These are phyloP conservation scores for Sacculina carcini DNA, from an alignment of 2,888 invertebrate genomes.

Conservation along the genomic window DNA sequence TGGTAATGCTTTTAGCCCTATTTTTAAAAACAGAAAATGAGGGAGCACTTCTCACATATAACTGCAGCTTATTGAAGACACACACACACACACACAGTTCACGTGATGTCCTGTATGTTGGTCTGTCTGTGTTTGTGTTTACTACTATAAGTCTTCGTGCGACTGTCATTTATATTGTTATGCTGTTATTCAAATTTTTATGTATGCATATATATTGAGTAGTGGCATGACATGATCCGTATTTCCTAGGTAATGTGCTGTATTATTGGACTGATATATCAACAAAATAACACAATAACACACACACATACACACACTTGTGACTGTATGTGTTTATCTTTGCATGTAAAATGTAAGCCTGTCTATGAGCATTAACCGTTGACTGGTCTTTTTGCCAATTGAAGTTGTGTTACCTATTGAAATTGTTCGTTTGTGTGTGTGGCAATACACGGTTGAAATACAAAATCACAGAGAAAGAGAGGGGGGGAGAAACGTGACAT, in stretches of 20 bases:
- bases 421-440: too few relatives aligned
- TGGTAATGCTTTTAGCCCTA: too few relatives aligned
- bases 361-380: not conserved
- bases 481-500: not conserved
- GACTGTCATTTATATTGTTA: not conserved
- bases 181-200: not conserved
- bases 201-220: not conserved
- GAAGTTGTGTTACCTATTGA: not conserved
- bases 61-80: too few relatives aligned
- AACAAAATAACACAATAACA: not conserved
- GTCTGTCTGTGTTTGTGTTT: not conserved
- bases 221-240: not conserved
- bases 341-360: not conserved
- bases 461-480: not conserved
- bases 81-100: too few relatives aligned
- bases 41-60: too few relatives aligned
- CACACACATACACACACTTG: conserved; percentile 5
- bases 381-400: too few relatives aligned
- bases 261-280: not conserved
- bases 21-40: too few relatives aligned
- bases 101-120: too few relatives aligned
- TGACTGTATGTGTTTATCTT: conserved; percentile 5
- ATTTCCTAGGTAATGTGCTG: too few relatives aligned
- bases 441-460: too few relatives aligned
- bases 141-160: not conserved